Base-by-base conservation (phyloP, 2,888 invertebrate species). In the Spodoptera littoralis region DNA sequence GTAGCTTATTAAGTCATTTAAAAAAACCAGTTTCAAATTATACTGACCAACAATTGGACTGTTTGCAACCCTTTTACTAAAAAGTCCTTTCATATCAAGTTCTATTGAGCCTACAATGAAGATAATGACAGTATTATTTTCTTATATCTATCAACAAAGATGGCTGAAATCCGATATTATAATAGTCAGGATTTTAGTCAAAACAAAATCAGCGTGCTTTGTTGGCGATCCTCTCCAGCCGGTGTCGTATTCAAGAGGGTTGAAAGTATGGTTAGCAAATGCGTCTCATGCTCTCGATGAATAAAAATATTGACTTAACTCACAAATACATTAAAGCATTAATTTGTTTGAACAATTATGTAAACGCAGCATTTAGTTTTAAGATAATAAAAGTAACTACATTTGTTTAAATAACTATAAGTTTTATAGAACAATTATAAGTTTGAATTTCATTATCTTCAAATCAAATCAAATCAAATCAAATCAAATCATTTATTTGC, bases 171-270 rank as follows among this genome's bases (percentile, higher is more conserved):
- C 82, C 81, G 91, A 93, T 92, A 88, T 83, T 70, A 76, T 81
- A 83, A 81, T 80, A 79, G 82, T 82, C 84, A 86, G 86, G 85
- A 89, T 90, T 92, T 91, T 89, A 92, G 92, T 92, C 93, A 93
- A 93, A 94, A 94, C 92, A 93, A 92, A 93, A 93, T 94, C 93
- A 88, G 87, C 84, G 85, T 87, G 84, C 89, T 88, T 93, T 94
- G 93, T 93, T 91, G 79, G 91, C 90, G 81, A 90, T 92, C 90
- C 93, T 91, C 92, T 92, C 85, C 84, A 79, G 86, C 76, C 88
- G 89, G 90, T 93, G 91, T 94, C 93, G 88, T 88, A 84, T 94
- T 93, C 86, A 89, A 84, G 85, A 84, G 90, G 89, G 88, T 85
- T 85, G 84, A 81, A 81, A 85, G 86, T 87, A 90, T 66, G 60